phyloP scores from a whole-genome alignment of 2,888 invertebrate species.

The Syritta pipiens region DNA sequence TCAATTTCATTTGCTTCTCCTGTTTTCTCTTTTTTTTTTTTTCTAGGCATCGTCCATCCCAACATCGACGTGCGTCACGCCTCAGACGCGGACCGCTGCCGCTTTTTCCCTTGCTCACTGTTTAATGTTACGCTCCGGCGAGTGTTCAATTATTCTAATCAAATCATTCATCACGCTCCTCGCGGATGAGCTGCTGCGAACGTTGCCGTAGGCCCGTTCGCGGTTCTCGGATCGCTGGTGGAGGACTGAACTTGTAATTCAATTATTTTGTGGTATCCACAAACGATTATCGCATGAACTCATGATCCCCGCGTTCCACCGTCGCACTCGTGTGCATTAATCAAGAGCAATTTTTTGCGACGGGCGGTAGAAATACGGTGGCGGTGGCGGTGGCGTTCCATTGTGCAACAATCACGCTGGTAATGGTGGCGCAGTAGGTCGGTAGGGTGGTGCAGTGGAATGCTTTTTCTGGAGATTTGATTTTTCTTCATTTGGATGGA shows the following conservation, averaged over 20 bases:
- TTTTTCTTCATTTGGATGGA: no score
- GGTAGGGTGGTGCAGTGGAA: no score
- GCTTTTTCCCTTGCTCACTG: no score
- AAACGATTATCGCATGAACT: constrained; percentile 57
- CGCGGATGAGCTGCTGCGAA: constrained; percentile 18
- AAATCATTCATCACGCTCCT: constrained; percentile 35
- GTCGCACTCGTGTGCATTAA: constrained; percentile 15
- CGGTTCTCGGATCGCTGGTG: no score
- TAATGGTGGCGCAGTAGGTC: no score
- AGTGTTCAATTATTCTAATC: constrained; percentile 52
- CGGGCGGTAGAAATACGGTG: not conserved
- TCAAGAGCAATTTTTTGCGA: constrained; percentile 19
- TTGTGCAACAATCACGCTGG: no score
- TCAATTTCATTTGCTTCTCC: constrained; percentile 26
- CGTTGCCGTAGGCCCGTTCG: no score
- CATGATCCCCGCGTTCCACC: constrained; percentile 41
- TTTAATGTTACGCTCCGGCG: constrained; percentile 29
- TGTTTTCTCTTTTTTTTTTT: no score
- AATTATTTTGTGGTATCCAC: constrained; percentile 59
- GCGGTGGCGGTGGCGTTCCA: no score
- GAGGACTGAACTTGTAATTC: constrained; percentile 49
- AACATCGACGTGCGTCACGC: constrained; percentile 37
- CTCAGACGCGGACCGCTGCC: not conserved
- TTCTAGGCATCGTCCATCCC: no score
- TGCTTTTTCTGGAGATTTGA: no score